Evolutionary conservation across 2,797 vertebrate genomes (phyloP).

Genomic region (Amphiprion clarkii): DNA sequence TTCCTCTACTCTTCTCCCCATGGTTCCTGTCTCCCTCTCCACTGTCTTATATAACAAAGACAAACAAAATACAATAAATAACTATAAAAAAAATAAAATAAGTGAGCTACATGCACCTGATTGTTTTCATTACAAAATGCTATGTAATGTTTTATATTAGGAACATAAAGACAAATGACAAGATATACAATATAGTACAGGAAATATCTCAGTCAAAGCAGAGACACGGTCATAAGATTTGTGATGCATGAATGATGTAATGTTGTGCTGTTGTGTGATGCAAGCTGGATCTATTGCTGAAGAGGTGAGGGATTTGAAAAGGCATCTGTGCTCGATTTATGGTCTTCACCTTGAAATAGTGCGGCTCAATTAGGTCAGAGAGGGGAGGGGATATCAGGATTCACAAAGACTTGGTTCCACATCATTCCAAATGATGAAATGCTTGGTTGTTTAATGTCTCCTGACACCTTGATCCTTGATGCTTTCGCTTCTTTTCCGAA

Average conservation of each 20-base stretch:
- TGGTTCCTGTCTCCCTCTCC: too few species aligned
- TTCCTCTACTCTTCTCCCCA: too few species aligned
- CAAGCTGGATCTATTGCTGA: slow-evolving; percentile 25
- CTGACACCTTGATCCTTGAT: slow-evolving; percentile 1
- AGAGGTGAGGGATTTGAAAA: slow-evolving; percentile 20
- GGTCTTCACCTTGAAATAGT: slow-evolving; percentile 34
- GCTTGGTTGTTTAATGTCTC: background rate
- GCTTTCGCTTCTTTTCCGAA: background rate
- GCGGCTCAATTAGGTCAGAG: slow-evolving; percentile 22
- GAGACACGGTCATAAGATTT: background rate
- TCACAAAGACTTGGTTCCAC: slow-evolving; percentile 20
- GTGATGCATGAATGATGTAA: slow-evolving; percentile 33
- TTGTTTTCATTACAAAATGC: background rate
- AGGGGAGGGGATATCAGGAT: slow-evolving; percentile 9
- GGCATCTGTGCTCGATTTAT: slow-evolving; percentile 17
- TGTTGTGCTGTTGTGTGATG: slow-evolving; percentile 26
- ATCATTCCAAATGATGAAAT: slow-evolving; percentile 32
- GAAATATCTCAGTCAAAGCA: background rate
- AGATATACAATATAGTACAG: too few species aligned
- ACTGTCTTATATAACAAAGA: too few species aligned
- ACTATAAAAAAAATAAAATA: background rate
- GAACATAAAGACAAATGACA: background rate
- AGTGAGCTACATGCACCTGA: background rate
- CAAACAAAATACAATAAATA: too few species aligned
- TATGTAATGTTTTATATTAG: too few species aligned